A percentile compares a stretch with the other conserved stretches of the same genome.
Conservation (phyloP, 2,797 vertebrate genomes). For the Cyprinodon diabolis region DNA sequence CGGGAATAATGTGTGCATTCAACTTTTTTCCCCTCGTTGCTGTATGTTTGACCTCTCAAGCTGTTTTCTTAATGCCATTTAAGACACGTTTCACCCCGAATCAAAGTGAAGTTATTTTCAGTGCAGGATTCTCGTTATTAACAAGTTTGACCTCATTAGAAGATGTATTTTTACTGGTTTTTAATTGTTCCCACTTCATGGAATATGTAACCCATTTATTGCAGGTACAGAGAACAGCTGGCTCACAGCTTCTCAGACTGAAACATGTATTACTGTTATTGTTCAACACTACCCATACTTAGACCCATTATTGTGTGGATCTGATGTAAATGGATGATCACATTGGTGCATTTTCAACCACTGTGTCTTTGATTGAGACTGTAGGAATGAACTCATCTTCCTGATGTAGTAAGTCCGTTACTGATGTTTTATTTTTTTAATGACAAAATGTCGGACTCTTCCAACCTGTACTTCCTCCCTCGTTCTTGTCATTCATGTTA, state of each 20-base stretch:
- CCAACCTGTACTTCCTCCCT: not conserved
- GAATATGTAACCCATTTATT: too few species aligned
- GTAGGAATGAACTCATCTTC: not conserved
- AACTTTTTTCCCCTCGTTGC: not conserved
- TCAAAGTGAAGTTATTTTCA: constrained; percentile 1
- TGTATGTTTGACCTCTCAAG: constrained; percentile 1
- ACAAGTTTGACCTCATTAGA: not conserved
- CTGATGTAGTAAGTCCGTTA: not conserved
- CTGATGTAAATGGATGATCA: not conserved
- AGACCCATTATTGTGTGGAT: not conserved
- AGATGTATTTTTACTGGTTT: not conserved
- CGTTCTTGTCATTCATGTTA: not conserved
- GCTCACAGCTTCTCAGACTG: not conserved
- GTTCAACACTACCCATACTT: not conserved
- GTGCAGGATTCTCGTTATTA: not conserved
- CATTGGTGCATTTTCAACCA: not conserved
- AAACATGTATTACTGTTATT: not conserved
- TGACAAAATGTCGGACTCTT: not conserved
- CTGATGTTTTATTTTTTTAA: not conserved
- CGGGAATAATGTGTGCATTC: not conserved
- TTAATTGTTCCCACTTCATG: not conserved
- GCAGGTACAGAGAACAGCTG: not conserved
- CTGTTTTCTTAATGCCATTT: not conserved
- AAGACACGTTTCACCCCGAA: not conserved
- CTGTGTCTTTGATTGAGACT: not conserved